Percentiles rank a stretch among this genome's conserved stretches.
Conservation (phyloP, 1,140 invertebrate species). For the Lineus longissimus region DNA sequence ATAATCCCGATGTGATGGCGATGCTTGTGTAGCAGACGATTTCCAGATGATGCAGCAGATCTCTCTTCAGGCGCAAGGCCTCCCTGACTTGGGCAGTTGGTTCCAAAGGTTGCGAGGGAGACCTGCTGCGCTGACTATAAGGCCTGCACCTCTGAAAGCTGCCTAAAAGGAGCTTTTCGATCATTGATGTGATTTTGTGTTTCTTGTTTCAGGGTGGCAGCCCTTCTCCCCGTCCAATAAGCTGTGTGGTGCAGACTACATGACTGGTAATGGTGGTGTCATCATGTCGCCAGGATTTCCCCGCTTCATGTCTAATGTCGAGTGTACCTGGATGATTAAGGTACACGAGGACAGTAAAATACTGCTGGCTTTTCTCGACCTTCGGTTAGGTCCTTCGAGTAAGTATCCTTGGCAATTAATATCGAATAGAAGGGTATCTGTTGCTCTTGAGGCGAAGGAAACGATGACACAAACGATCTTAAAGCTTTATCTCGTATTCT, state of each 20-base stretch:
- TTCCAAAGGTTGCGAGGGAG: no score
- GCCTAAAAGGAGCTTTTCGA: no score
- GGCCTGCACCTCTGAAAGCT: no score
- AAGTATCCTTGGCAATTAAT: slow-evolving; percentile 14
- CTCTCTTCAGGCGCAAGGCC: no score
- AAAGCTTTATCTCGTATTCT: background rate
- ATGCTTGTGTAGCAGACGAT: no score
- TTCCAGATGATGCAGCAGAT: no score
- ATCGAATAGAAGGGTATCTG: background rate
- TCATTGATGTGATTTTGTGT: no score
- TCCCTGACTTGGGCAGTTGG: no score
- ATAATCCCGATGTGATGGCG: no score
- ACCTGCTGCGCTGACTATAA: no score
- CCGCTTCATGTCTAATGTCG: slow-evolving; percentile 42
- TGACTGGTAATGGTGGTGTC: slow-evolving; percentile 50
- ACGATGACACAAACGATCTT: background rate
- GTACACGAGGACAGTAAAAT: slow-evolving; percentile 47
- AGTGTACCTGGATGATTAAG: slow-evolving; percentile 55
- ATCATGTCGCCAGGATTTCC: slow-evolving; percentile 55
- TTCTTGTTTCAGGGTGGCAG: slow-evolving; percentile 35
- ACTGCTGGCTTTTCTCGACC: slow-evolving; percentile 47
- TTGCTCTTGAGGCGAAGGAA: background rate
- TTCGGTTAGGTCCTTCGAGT: slow-evolving; percentile 53
- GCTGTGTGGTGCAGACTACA: slow-evolving; percentile 42
- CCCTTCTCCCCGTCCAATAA: slow-evolving; percentile 45